Evolutionary conservation across 2,888 invertebrate species (phyloP).

Genomic region (Synanthedon myopaeformis): DNA sequence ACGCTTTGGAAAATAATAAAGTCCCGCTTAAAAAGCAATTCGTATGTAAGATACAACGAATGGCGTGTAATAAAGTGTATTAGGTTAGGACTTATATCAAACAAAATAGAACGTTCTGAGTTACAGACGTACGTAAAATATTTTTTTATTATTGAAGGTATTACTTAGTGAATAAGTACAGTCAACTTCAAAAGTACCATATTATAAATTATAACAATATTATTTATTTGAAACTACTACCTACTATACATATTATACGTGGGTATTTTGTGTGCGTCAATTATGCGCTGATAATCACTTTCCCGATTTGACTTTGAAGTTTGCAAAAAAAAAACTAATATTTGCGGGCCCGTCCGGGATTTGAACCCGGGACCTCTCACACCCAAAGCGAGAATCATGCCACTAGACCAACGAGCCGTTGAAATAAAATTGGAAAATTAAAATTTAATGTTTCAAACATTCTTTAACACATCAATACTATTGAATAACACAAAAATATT

Average conservation of each 20-base stretch:
- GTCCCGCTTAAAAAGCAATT: constrained; percentile 61
- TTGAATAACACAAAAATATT: neutral
- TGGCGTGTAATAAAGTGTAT: constrained; percentile 61
- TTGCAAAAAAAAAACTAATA: constrained; percentile 2
- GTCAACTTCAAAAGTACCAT: too few relatives aligned
- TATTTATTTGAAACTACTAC: too few relatives aligned
- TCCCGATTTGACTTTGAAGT: too few relatives aligned
- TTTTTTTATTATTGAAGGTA: too few relatives aligned
- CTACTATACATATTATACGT: too few relatives aligned
- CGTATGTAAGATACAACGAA: constrained; percentile 64
- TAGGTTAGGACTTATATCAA: constrained; percentile 38
- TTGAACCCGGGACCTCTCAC: constrained; percentile 26
- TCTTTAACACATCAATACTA: neutral
- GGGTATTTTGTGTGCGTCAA: too few relatives aligned
- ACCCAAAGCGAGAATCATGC: constrained; percentile 44
- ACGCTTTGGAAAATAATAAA: constrained; percentile 62
- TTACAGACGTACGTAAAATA: neutral
- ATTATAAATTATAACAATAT: too few relatives aligned
- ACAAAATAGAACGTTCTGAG: constrained; percentile 40
- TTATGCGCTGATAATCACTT: too few relatives aligned
- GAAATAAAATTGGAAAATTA: neutral
- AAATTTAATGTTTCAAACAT: neutral
- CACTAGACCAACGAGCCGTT: constrained; percentile 4
- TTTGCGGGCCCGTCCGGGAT: constrained; percentile 18
- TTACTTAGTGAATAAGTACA: too few relatives aligned